These are phyloP conservation scores for Sternarchorhynchus goeldii DNA, from an alignment of 2,797 vertebrate genomes.

Conservation along the genomic window DNA sequence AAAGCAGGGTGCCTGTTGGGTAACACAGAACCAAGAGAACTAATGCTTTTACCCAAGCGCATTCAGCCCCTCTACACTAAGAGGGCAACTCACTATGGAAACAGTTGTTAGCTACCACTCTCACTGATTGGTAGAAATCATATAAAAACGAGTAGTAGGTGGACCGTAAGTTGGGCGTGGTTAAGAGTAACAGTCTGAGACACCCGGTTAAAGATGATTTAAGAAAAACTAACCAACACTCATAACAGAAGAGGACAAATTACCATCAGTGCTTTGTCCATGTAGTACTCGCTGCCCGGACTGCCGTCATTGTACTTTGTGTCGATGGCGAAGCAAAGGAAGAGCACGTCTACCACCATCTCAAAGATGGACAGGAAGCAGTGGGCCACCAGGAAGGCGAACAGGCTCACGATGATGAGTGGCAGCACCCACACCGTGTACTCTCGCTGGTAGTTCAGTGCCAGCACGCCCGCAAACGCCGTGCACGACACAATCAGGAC, in stretches of 20 bases:
- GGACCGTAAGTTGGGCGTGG: no score
- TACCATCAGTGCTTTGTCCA: slow-evolving; percentile 98
- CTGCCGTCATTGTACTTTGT: slow-evolving; percentile 95
- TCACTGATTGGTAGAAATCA: no score
- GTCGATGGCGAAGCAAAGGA: slow-evolving; percentile 98
- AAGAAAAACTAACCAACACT: no score
- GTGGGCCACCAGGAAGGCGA: slow-evolving; percentile 96
- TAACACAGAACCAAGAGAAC: no score
- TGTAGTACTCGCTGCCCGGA: slow-evolving; percentile 91
- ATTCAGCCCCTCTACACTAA: no score
- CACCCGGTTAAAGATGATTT: no score
- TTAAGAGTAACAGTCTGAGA: no score
- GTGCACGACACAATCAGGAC: slow-evolving; percentile 88
- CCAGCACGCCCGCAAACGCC: slow-evolving; percentile 87
- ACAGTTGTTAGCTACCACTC: no score
- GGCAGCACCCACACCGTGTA: slow-evolving; percentile 98
- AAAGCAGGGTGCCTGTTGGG: no score
- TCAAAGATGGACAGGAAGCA: slow-evolving; percentile 98
- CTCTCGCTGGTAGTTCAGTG: slow-evolving; percentile 94
- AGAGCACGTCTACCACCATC: slow-evolving; percentile 96
- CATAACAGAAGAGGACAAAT: slow-evolving; percentile 54
- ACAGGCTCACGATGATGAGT: slow-evolving; percentile 92
- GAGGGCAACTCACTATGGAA: no score
- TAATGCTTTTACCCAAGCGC: no score
- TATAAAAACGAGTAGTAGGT: no score